phyloP scores from a whole-genome alignment of 2,888 invertebrate genomes.

The Drosophila colorata region DNA sequence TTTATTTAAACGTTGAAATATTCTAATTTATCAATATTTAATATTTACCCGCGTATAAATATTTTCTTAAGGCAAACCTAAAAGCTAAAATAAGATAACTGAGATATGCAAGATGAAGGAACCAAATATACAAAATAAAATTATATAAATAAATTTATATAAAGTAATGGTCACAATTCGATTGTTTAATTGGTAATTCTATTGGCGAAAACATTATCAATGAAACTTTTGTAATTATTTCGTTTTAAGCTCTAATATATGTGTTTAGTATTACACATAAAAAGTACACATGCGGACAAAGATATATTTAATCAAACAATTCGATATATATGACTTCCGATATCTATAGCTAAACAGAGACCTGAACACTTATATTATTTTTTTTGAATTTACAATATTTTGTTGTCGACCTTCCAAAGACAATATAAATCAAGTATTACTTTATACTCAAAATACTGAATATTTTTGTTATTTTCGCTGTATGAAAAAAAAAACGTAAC shows the following conservation, averaged over 20 bases:
- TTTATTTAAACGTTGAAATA: constrained; percentile 53
- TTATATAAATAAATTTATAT: constrained; percentile 4
- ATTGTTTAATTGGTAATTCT: neutral
- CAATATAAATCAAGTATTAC: constrained; percentile 3
- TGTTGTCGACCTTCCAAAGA: neutral
- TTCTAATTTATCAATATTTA: constrained; percentile 21
- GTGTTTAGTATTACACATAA: constrained; percentile 1
- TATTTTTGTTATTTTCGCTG: neutral
- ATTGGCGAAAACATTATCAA: neutral
- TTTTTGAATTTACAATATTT: neutral
- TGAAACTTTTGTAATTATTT: neutral
- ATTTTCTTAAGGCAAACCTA: constrained; percentile 26
- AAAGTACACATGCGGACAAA: constrained; percentile 10
- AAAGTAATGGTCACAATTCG: constrained; percentile 3
- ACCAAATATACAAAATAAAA: constrained; percentile 22
- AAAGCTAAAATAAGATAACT: constrained; percentile 21
- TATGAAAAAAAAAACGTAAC: neutral
- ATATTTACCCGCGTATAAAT: constrained; percentile 30
- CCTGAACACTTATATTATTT: neutral
- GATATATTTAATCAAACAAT: constrained; percentile 7
- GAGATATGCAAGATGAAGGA: constrained; percentile 29
- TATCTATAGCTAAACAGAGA: neutral
- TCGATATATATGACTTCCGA: neutral
- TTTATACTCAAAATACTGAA: constrained; percentile 8
- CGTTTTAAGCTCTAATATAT: constrained; percentile 1